Conservation (phyloP, 2,888 invertebrate genomes). For the Nymphalis c-album region DNA sequence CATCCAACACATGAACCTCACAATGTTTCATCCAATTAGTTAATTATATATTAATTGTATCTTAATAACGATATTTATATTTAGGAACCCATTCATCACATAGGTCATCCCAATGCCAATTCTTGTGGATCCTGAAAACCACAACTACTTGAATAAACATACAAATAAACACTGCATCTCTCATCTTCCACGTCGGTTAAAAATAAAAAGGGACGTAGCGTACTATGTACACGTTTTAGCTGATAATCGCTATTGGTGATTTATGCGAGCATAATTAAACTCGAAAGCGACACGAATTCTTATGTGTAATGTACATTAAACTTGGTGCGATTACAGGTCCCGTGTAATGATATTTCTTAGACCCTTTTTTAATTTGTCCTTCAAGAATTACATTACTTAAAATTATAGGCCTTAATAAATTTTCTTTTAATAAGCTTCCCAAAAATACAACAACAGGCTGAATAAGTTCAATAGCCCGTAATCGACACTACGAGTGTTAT, state of each 20-base stretch:
- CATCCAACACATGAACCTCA: no score
- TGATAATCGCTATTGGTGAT: conserved; percentile 21
- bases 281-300: conserved; percentile 21
- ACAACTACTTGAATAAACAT: no score
- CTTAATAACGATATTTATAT: no score
- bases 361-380: conserved; percentile 17
- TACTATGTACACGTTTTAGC: neutral
- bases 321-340: conserved; percentile 1
- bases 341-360: neutral
- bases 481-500: no score
- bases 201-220: neutral
- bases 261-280: conserved; percentile 22
- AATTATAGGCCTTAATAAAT: neutral
- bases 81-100: no score
- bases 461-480: no score
- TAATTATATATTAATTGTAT: no score
- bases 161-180: neutral
- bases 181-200: neutral
- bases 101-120: no score
- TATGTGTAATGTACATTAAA: conserved; percentile 25
- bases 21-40: no score
- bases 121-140: no score
- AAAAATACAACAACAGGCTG: no score
- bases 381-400: neutral
- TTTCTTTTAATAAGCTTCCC: no score